Evolutionary conservation across 2,113 vertebrate genomes (phyloP).

Genomic region (Aldabrachelys gigantea): DNA sequence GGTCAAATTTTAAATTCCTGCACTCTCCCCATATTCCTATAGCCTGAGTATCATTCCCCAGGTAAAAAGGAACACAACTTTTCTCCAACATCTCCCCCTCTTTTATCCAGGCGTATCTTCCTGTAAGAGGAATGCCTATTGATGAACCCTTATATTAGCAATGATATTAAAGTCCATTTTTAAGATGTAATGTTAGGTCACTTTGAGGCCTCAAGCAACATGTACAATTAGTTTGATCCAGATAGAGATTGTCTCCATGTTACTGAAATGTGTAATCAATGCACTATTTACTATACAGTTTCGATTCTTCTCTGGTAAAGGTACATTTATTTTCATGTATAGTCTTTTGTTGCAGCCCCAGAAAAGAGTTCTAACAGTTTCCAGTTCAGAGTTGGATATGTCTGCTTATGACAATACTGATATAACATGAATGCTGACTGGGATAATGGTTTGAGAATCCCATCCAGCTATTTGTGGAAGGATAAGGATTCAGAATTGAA

Average conservation of each 20-base stretch:
- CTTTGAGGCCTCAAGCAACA: not conserved
- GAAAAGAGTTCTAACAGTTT: not conserved
- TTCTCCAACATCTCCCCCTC: not conserved
- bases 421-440: not conserved
- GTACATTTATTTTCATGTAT: not conserved
- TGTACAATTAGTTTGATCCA: not conserved
- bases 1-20: not conserved
- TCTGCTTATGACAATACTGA: not conserved
- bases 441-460: not conserved
- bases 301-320: not conserved
- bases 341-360: not conserved
- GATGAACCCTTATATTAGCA: not conserved
- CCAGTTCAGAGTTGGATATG: not conserved
- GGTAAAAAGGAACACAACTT: not conserved
- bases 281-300: not conserved
- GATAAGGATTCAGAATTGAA: not conserved
- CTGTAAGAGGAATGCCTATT: not conserved
- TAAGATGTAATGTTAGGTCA: not conserved
- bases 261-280: not conserved
- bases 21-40: not conserved
- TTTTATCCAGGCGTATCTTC: not conserved
- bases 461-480: not conserved
- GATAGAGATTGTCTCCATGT: not conserved
- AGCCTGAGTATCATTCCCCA: not conserved
- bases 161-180: not conserved